These are phyloP conservation scores for Arge pagana DNA, from an alignment of 2,888 invertebrate species.

Conservation along the genomic window DNA sequence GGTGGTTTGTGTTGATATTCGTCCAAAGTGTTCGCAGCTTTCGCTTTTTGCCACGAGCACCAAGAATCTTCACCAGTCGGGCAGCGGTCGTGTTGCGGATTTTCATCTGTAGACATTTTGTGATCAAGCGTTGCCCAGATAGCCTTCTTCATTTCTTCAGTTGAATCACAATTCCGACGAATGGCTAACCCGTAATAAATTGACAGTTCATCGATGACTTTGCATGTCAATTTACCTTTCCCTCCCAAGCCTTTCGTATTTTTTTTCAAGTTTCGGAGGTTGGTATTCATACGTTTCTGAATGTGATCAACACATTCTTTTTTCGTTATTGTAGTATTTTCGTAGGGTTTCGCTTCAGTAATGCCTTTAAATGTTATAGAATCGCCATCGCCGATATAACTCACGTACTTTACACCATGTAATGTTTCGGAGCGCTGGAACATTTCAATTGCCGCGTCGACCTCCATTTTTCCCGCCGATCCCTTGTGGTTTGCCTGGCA, in stretches of 20 bases:
- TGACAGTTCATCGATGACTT: neutral
- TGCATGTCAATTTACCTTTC: neutral
- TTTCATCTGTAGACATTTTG: neutral
- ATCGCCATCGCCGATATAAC: too few relatives aligned
- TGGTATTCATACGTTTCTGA: constrained; percentile 19
- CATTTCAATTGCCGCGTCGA: constrained; percentile 7
- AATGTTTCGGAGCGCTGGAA: constrained; percentile 20
- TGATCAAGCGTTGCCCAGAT: neutral
- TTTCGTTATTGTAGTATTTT: constrained; percentile 3
- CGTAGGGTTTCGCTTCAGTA: constrained; percentile 17
- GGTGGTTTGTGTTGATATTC: constrained; percentile 1
- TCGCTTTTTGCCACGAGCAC: neutral
- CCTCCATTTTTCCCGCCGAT: constrained; percentile 11
- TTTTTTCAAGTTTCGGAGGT: constrained; percentile 20
- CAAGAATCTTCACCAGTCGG: neutral
- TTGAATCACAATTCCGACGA: neutral
- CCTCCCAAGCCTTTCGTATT: neutral
- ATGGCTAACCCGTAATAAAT: neutral
- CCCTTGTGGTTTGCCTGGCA: constrained; percentile 10
- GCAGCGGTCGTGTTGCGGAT: neutral
- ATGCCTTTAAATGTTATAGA: constrained; percentile 23
- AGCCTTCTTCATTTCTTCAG: neutral
- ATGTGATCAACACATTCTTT: constrained; percentile 24
- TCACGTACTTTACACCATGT: constrained; percentile 17
- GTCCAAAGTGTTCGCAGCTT: neutral